These are phyloP conservation scores for Enteromius paludinosus DNA, from an alignment of 2,797 vertebrate genomes.

Conservation along the genomic window DNA sequence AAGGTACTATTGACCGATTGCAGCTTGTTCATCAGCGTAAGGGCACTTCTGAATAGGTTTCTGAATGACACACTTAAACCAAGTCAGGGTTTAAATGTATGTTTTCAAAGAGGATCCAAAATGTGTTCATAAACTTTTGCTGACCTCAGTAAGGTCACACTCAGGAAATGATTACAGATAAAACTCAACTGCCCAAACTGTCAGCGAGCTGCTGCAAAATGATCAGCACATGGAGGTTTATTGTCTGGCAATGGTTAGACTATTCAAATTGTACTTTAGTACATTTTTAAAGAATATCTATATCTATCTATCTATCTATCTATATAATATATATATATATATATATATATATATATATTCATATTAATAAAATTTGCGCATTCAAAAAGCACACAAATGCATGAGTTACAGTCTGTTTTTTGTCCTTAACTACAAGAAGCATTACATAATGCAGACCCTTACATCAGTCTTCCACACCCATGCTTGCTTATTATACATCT, in stretches of 20 bases:
- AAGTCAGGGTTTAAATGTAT: neutral
- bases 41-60: neutral
- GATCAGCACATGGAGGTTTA: neutral
- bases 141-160: neutral
- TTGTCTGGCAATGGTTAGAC: neutral
- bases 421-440: neutral
- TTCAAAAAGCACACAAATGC: neutral
- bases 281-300: neutral
- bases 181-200: neutral
- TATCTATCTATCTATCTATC: too few species aligned
- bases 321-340: too few species aligned
- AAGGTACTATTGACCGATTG: neutral
- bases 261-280: neutral
- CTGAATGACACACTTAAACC: neutral
- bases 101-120: neutral
- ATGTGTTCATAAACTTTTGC: neutral
- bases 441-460: slow-evolving; percentile 6
- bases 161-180: neutral
- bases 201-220: neutral
- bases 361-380: neutral
- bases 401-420: neutral
- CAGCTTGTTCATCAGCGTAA: neutral
- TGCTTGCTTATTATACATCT: neutral
- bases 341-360: too few species aligned
- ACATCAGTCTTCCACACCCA: neutral